phyloP scores from a whole-genome alignment of 2,797 vertebrate genomes.

The Cossypha polioptera region DNA sequence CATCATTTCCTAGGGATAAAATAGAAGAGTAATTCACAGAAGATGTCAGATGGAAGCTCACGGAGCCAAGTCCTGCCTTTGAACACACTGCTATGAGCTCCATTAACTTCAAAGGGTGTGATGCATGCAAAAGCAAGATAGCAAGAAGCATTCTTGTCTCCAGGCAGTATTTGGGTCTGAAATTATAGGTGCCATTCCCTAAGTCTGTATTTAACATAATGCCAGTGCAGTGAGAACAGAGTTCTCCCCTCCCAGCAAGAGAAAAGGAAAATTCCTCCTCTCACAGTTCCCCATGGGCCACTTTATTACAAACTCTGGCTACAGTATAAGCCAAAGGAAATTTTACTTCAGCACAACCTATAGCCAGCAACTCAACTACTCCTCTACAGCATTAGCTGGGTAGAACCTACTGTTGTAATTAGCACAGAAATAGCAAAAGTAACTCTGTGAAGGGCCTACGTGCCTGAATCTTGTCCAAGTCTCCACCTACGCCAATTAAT shows the following conservation, averaged over 20 bases:
- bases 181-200: neutral
- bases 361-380: neutral
- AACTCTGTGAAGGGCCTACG: neutral
- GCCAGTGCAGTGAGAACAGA: neutral
- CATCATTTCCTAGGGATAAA: conserved; percentile 76
- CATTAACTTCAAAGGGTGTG: conserved; percentile 30
- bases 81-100: neutral
- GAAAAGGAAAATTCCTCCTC: neutral
- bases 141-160: neutral
- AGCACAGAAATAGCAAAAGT: neutral
- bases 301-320: neutral
- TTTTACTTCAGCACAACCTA: neutral
- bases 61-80: neutral
- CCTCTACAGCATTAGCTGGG: neutral
- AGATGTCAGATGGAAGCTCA: neutral
- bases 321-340: neutral
- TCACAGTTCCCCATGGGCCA: neutral
- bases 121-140: neutral
- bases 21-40: neutral
- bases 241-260: neutral
- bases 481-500: neutral
- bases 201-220: neutral
- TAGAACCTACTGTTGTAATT: neutral
- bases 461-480: neutral
- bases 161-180: neutral